phyloP scores from a whole-genome alignment of 2,888 invertebrate species.

The Drosophila nr. fundita region DNA sequence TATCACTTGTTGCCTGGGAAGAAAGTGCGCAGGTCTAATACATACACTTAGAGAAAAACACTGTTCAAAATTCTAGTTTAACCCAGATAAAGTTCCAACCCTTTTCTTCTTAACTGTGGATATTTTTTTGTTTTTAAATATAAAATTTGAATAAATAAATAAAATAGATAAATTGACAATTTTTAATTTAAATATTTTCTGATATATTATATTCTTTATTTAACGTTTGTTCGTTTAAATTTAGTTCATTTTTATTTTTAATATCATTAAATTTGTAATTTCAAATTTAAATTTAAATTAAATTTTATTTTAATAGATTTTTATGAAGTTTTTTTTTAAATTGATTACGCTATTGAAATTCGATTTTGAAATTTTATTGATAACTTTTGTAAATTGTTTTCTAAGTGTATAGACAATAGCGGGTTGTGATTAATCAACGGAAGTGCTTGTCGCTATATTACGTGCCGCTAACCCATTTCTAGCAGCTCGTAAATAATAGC shows the following conservation, averaged over 20 bases:
- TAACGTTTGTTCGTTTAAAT: not conserved
- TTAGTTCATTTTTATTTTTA: not conserved
- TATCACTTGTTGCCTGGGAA: constrained; percentile 56
- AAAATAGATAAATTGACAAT: not conserved
- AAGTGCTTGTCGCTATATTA: constrained; percentile 75
- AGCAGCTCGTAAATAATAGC: constrained; percentile 71
- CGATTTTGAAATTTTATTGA: no score
- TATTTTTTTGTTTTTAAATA: not conserved
- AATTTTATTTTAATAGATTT: no score
- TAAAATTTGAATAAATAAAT: not conserved
- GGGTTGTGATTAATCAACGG: constrained; percentile 67
- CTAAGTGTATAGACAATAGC: constrained; percentile 31
- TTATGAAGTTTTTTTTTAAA: no score
- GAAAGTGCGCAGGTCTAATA: constrained; percentile 54
- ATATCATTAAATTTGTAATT: no score
- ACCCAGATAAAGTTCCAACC: fast-evolving
- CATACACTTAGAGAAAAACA: not conserved
- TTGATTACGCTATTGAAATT: no score
- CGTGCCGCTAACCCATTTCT: constrained; percentile 76
- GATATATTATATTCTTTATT: not conserved
- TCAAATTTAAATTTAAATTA: no score
- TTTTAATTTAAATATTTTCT: not conserved
- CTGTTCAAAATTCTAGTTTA: no score
- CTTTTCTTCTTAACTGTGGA: not conserved
- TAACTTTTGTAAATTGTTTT: not conserved